Evolutionary conservation across 2,797 vertebrate genomes (phyloP), one percentile per base, ranked within the genome.

Genomic region (Menidia menidia): DNA sequence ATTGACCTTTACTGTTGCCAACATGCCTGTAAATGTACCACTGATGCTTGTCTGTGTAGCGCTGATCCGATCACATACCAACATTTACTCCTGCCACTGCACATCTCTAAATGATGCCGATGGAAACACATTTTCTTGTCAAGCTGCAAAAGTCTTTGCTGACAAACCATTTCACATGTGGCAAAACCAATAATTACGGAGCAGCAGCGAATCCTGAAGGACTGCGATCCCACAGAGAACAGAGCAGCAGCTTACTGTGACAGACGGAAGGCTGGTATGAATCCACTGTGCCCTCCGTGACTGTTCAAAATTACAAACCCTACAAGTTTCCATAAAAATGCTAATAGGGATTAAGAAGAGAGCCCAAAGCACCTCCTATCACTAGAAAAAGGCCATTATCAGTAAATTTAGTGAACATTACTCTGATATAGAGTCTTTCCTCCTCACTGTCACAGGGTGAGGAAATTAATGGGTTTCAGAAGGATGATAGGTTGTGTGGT

Each of bases 321-420:
- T 56, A 48, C 64, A 81, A 69, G 59, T 71, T 73, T 73, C 84
- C 75, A 93, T 93, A 81, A 92, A 93, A 91, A 94, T 92, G 92
- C 86, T 87, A 93, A 93, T 92, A 16, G 50, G 70, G 80, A 87
- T 74, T 72, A 81, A 31, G 9, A 59, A 33, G 74, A 48, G 57
- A 66, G 77, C 74, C 83, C 64, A 18, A 56, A 72, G 80, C 70
- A 16, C 56, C 63, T 75, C 66, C 25, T 12, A 33, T 76, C 75
- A 62, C 12, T 68, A 64, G 57, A 73, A 75, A 72, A 70, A 87
- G 68, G 85, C 76, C 74, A 90, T 92, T 87, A 89, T 85, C 56
- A 77, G 69, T 65, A 83, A 75, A 86, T 82, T 54, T 76, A 76
- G 82, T 47, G 64, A 81, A 81, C 80, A 87, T 91, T 83, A 85